Evolutionary conservation across 2,113 vertebrate species (phyloP).

Genomic region (Hydrolagus affinis): DNA sequence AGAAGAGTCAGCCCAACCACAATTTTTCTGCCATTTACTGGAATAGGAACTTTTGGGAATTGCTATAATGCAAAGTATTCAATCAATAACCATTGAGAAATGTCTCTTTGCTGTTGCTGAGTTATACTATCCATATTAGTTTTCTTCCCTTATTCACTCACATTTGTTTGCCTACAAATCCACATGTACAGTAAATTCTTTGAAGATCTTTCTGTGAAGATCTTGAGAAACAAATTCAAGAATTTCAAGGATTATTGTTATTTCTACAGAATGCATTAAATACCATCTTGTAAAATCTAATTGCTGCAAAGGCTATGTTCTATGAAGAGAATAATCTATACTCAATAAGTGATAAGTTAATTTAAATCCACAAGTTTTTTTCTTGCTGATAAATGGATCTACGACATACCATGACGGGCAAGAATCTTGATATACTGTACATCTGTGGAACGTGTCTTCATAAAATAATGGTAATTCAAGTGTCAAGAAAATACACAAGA

Average conservation of each 20-base stretch:
- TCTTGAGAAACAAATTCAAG: background rate
- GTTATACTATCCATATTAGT: background rate
- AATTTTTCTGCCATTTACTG: too few species aligned
- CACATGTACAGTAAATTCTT: too few species aligned
- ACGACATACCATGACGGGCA: background rate
- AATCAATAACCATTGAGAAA: background rate
- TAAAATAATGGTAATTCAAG: conserved; percentile 12
- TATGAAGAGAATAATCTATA: background rate
- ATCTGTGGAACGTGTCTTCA: conserved; percentile 20
- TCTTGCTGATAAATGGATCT: background rate
- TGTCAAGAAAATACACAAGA: background rate
- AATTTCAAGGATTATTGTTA: background rate
- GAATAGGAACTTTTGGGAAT: background rate
- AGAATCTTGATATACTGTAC: conserved; percentile 11
- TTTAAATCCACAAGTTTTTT: background rate
- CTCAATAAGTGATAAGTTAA: background rate
- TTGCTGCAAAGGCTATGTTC: background rate
- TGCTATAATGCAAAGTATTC: background rate
- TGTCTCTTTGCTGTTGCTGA: background rate
- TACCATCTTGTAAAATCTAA: background rate
- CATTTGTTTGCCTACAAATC: background rate
- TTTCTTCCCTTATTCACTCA: background rate
- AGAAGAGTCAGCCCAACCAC: too few species aligned
- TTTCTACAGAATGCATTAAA: background rate
- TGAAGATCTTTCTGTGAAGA: too few species aligned